Conservation (phyloP, 2,797 vertebrate species). For the Anas bahamensis region DNA sequence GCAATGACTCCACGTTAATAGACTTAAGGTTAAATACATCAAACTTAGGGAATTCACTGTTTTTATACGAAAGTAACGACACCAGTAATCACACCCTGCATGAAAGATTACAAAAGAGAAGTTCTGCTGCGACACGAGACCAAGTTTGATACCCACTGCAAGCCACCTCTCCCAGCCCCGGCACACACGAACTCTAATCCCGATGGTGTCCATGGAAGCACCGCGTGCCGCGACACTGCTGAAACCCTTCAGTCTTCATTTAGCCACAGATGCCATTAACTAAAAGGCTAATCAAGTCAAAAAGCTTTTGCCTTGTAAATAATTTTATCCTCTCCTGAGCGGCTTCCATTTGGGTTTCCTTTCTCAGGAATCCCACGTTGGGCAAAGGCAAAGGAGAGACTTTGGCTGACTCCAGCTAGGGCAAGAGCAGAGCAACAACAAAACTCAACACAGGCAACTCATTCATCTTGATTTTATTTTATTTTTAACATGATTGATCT, state of each 20-base stretch:
- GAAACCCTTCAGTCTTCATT: neutral
- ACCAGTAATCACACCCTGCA: neutral
- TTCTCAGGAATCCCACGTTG: neutral
- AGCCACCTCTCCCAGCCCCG: neutral
- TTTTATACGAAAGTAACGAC: neutral
- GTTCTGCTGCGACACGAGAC: neutral
- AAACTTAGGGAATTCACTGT: neutral
- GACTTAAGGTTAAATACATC: neutral
- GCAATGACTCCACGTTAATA: neutral
- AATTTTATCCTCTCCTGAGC: neutral
- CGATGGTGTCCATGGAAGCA: accelerated
- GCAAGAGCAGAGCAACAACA: neutral
- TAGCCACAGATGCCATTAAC: neutral
- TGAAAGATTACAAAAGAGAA: neutral
- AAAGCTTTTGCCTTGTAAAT: neutral
- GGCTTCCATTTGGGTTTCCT: neutral
- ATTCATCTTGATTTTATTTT: neutral
- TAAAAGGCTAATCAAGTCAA: neutral
- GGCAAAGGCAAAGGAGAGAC: neutral
- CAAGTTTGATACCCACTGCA: too few relatives aligned
- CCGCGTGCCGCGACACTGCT: neutral
- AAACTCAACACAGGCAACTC: too few relatives aligned
- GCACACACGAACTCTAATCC: neutral
- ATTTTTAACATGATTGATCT: neutral
- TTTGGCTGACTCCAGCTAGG: neutral